A percentile compares a stretch with the other conserved stretches of the same genome.
Evolutionary conservation across 2,113 vertebrate species (phyloP).

Genomic region (Tupaia tana): DNA sequence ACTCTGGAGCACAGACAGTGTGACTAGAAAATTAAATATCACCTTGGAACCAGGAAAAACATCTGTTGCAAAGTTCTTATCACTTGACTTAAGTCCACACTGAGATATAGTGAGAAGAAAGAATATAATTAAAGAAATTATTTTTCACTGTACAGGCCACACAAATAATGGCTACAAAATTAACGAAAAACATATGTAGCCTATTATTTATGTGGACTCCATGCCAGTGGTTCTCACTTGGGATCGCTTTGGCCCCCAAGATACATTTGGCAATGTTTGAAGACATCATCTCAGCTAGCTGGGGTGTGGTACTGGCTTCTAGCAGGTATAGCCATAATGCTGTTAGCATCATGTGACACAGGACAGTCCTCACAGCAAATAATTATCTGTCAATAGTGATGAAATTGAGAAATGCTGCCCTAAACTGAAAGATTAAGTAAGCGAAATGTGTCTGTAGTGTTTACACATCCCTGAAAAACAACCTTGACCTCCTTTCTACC

Average conservation of each 20-base stretch:
- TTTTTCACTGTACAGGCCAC: background rate
- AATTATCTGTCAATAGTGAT: slow-evolving; percentile 1
- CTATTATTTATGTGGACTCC: background rate
- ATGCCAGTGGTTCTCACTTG: background rate
- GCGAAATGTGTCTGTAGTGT: background rate
- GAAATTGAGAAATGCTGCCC: background rate
- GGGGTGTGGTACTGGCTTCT: background rate
- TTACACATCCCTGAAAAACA: background rate
- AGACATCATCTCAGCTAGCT: background rate
- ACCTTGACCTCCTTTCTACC: background rate
- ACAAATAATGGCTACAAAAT: background rate
- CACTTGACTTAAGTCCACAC: background rate
- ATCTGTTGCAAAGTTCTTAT: background rate
- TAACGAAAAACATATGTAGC: slow-evolving; percentile 23
- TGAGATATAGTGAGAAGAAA: background rate
- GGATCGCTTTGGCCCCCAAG: background rate
- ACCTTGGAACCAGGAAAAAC: background rate
- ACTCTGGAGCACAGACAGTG: background rate
- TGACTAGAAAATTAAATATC: background rate
- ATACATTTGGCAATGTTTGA: background rate
- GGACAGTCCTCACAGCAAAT: background rate
- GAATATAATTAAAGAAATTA: background rate
- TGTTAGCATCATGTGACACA: background rate
- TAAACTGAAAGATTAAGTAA: background rate
- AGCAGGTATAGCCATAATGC: background rate